Percentiles rank a stretch among this genome's conserved stretches.
Evolutionary conservation across 2,113 vertebrate species (phyloP).

Genomic region (Circaetus gallicus): DNA sequence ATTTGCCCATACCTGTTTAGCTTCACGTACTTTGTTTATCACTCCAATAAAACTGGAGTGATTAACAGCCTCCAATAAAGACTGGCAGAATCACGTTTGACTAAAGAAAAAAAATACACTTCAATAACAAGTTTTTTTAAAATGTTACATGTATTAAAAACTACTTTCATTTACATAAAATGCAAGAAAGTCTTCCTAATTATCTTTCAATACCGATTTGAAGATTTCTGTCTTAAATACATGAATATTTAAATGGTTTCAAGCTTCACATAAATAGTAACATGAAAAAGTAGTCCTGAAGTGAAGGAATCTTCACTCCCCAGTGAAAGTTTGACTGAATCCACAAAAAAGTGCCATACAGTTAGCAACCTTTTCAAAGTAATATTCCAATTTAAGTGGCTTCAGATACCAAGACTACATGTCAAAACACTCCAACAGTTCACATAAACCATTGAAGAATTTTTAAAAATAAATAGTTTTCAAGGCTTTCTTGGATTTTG

Average conservation of each 20-base stretch:
- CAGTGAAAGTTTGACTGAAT: not conserved
- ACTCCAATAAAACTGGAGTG: not conserved
- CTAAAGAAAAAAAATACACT: not conserved
- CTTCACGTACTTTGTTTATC: conserved; percentile 4
- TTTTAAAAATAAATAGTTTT: not conserved
- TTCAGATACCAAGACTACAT: not conserved
- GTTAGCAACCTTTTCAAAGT: not conserved
- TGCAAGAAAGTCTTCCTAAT: not conserved
- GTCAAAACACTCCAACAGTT: not conserved
- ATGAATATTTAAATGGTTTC: not conserved
- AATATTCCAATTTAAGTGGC: not conserved
- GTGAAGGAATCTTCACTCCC: not conserved
- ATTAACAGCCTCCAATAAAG: not conserved
- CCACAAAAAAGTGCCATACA: not conserved
- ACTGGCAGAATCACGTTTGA: not conserved
- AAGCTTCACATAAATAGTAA: not conserved
- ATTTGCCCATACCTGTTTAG: not conserved
- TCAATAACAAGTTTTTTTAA: not conserved
- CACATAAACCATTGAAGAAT: not conserved
- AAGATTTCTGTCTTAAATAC: not conserved
- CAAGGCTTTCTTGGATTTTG: not conserved
- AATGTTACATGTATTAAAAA: not conserved
- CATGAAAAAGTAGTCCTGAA: not conserved
- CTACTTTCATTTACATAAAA: not conserved
- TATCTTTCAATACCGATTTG: not conserved